Conservation (phyloP, 53 echinoderm and acorn worm genomes). For the Echinarachnius parma region DNA sequence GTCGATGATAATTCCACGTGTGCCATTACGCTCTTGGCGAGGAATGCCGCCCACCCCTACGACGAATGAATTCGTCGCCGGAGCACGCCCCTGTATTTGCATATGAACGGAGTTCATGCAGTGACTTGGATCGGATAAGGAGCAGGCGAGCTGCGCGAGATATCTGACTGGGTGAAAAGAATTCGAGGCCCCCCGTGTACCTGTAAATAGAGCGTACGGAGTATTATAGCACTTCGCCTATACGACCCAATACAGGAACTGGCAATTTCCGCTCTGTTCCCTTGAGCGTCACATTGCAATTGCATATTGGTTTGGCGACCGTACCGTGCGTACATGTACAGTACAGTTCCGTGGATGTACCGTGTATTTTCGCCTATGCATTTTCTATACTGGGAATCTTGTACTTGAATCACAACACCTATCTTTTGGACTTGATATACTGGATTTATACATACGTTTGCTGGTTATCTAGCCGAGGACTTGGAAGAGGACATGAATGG, state of each 20-base stretch:
- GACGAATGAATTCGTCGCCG: neutral
- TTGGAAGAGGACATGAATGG: conserved; percentile 28
- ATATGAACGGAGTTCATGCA: conserved; percentile 43
- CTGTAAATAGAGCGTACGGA: conserved; percentile 50
- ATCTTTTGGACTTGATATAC: too few relatives aligned
- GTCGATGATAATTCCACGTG: conserved; percentile 11
- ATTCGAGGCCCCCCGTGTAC: conserved; percentile 46
- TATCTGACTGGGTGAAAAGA: conserved; percentile 45
- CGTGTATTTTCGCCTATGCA: too few relatives aligned
- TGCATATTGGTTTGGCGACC: too few relatives aligned
- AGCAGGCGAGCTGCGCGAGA: conserved; percentile 42
- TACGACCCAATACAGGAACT: conserved; percentile 48
- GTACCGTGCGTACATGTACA: too few relatives aligned
- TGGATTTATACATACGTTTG: too few relatives aligned
- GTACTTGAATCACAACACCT: too few relatives aligned
- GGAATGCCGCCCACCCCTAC: conserved; percentile 20
- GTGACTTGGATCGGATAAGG: conserved; percentile 38
- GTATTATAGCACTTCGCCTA: conserved; percentile 52
- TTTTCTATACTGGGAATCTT: too few relatives aligned
- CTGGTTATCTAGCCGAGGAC: too few relatives aligned
- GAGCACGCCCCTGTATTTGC: conserved; percentile 53
- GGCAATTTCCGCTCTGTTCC: conserved; percentile 48
- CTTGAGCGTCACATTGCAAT: conserved; percentile 29
- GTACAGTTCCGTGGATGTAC: too few relatives aligned
- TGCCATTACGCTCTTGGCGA: neutral